phyloP scores from a whole-genome alignment of 2,888 invertebrate species.

The Pristionchus maxplancki region DNA sequence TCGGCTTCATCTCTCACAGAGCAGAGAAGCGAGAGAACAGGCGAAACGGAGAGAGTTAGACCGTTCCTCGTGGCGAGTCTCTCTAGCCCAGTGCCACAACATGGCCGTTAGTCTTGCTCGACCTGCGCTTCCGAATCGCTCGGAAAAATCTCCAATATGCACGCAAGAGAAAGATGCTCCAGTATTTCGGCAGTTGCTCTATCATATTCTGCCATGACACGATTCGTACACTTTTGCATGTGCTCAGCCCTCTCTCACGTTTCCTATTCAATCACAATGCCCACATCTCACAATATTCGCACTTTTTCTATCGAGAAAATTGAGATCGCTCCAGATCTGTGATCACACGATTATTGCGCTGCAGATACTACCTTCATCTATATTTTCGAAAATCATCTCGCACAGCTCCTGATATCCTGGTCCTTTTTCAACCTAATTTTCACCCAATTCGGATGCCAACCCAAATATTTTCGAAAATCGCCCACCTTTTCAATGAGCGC shows the following conservation, averaged over 20 bases:
- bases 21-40: background rate
- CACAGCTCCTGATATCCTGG: no score
- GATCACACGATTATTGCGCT: background rate
- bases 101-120: background rate
- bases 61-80: no score
- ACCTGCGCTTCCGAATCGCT: background rate
- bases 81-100: no score
- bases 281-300: background rate
- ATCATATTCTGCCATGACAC: no score
- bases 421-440: no score
- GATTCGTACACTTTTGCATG: background rate
- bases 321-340: background rate
- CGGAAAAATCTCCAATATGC: background rate
- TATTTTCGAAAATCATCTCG: no score
- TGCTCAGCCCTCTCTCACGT: background rate
- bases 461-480: background rate
- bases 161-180: no score
- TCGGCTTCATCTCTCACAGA: background rate
- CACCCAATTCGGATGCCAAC: background rate
- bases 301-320: background rate
- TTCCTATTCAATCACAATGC: background rate
- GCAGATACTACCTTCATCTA: no score
- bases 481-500: slow-evolving; percentile 91
- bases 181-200: no score
- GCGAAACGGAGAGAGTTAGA: background rate